Conservation (phyloP, 2,113 vertebrate genomes). For the Guaruba guarouba region DNA sequence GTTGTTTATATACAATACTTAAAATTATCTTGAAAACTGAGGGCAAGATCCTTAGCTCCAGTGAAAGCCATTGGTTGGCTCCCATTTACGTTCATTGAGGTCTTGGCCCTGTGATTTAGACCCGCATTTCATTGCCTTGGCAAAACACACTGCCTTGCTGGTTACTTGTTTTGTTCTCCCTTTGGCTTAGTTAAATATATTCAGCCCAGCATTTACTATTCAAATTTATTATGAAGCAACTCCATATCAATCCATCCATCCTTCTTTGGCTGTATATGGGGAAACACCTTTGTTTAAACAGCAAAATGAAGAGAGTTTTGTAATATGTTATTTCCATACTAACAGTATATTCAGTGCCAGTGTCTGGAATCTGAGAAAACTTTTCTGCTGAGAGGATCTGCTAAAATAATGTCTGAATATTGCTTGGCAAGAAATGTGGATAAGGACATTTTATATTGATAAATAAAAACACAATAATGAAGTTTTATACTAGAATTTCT, state of each 20-base stretch:
- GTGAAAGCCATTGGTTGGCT: not conserved
- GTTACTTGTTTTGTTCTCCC: not conserved
- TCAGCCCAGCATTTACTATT: not conserved
- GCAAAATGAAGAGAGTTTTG: not conserved
- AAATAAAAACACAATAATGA: not conserved
- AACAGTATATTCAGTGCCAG: not conserved
- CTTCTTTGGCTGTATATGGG: not conserved
- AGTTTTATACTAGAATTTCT: not conserved
- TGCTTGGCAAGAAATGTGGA: not conserved
- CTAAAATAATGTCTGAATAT: not conserved
- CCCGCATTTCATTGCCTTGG: not conserved
- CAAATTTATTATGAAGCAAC: not conserved
- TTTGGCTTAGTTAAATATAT: not conserved
- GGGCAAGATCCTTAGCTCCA: not conserved
- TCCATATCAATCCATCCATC: not conserved
- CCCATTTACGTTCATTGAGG: not conserved
- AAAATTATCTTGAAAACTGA: conserved; percentile 31
- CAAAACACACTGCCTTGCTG: not conserved
- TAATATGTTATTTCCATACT: not conserved
- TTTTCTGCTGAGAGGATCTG: not conserved
- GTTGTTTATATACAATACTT: conserved; percentile 8
- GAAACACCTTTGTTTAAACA: not conserved
- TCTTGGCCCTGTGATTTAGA: not conserved
- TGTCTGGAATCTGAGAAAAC: not conserved
- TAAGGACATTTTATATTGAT: not conserved